Evolutionary conservation across 2,888 invertebrate species (phyloP), one percentile per base, ranked within the genome.

Genomic region (Phengaris alcon): DNA sequence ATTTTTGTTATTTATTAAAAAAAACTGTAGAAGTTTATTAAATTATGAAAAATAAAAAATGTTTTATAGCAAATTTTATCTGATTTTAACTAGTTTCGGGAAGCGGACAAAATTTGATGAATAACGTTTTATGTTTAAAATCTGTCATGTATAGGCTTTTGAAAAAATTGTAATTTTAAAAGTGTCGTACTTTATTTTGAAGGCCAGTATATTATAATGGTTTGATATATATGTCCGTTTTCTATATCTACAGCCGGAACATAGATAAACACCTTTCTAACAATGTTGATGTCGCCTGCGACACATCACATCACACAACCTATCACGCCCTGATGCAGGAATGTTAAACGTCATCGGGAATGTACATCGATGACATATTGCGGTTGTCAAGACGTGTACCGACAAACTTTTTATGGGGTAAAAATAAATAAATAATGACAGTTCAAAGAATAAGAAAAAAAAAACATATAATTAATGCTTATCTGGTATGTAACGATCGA

Each of bases 291-390:
- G 35, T 44, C 64, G 35, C 64, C 4, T 13, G 64, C 5, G 10
- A 64, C 22, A 15, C 57, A 9, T 57, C 22, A 15, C 57, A 9
- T 57, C 8, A 22, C 59, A 13, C 64, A 64, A 64, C 64, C 64
- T 64, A 64, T 64, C 64, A 64, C 64, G 64, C 35, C 64, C 44
- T 6, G 64, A 35, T 15, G 3, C 0, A 5, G 35, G 64, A 10
- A 64, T 44, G 35, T 12, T 64, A 64, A 64, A 64, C 64, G 13
- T 64, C 64, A 12, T 6, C 4, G 22, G 10, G 64, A 35, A 64
- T 64, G 64, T 44, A 64, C 64, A 12, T 64, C 64, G 64, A 64
- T 64, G 64, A 64, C 64, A 64, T 64, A 64, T 64, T 44, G 64
- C 64, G 2, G 0, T 44, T 64, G 44, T 64, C 64, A 44, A 64